A percentile compares a stretch with the other conserved stretches of the same genome.
Conservation (phyloP, 1,140 invertebrate genomes). For the Manduca sexta region DNA sequence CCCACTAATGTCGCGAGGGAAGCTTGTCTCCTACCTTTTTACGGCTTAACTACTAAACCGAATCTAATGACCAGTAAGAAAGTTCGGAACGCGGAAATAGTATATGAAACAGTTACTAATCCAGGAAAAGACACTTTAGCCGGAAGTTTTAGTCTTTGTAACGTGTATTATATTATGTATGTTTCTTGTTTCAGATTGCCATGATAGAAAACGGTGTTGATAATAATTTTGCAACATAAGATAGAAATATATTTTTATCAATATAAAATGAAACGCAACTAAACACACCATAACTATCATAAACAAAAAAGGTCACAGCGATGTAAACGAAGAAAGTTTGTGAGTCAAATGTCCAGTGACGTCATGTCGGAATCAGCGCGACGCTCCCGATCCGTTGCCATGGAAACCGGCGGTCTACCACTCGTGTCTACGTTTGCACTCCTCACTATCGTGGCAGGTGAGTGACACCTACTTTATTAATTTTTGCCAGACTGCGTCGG, state of each 20-base stretch:
- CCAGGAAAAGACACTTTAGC: no score
- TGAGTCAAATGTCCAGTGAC: constrained; percentile 32
- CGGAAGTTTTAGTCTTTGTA: no score
- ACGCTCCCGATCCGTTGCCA: constrained; percentile 39
- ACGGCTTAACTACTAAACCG: no score
- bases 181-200: constrained; percentile 1
- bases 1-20: no score
- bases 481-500: no score
- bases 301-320: not conserved
- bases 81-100: no score
- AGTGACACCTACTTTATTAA: constrained; percentile 11
- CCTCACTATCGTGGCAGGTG: constrained; percentile 63
- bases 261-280: not conserved
- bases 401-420: constrained; percentile 60
- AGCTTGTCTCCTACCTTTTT: no score
- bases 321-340: constrained; percentile 1
- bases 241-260: constrained; percentile 1
- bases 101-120: no score
- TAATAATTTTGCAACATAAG: no score
- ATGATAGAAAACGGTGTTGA: not conserved
- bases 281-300: not conserved
- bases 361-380: constrained; percentile 39
- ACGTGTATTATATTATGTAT: not conserved
- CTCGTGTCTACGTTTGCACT: constrained; percentile 61
- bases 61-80: no score